These are phyloP conservation scores for Distichodus sexfasciatus DNA, from an alignment of 2,797 vertebrate species.

Conservation along the genomic window DNA sequence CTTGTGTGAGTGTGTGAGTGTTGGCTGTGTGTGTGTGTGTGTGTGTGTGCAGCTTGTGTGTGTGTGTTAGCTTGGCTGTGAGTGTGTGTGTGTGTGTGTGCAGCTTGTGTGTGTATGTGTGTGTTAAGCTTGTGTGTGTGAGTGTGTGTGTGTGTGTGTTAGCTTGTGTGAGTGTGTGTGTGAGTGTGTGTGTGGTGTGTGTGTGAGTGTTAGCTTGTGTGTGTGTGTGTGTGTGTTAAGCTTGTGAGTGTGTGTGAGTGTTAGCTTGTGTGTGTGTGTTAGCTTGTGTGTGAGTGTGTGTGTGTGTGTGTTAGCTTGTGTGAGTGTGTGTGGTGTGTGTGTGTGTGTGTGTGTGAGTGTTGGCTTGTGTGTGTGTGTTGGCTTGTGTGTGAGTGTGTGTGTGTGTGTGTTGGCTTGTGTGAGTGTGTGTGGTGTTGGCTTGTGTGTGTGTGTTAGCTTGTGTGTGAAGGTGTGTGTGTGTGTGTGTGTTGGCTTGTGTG, in stretches of 20 bases:
- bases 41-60: constrained; percentile 13
- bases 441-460: background rate
- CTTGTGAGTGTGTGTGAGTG: too few species aligned
- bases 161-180: constrained; percentile 9
- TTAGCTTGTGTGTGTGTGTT: constrained; percentile 8
- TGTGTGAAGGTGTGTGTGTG: constrained; percentile 17
- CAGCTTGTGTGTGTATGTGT: constrained; percentile 5
- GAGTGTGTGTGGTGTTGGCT: too few species aligned
- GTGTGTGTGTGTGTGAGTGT: background rate
- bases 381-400: constrained; percentile 10
- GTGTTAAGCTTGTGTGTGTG: constrained; percentile 3
- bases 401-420: background rate
- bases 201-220: background rate
- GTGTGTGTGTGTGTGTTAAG: constrained; percentile 14
- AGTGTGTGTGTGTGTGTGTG: background rate
- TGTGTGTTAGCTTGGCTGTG: background rate
- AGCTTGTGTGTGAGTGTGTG: constrained; percentile 3
- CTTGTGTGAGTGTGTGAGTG: background rate
- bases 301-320: background rate
- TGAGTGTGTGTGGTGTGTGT: too few species aligned
- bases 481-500: constrained; percentile 1
- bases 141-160: constrained; percentile 1
- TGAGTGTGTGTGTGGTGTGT: background rate
- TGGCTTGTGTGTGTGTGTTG: background rate
- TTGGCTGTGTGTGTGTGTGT: background rate